Evolutionary conservation across 2,113 vertebrate genomes (phyloP), one percentile per base, ranked within the genome.

Genomic region (Cebidichthys violaceus): DNA sequence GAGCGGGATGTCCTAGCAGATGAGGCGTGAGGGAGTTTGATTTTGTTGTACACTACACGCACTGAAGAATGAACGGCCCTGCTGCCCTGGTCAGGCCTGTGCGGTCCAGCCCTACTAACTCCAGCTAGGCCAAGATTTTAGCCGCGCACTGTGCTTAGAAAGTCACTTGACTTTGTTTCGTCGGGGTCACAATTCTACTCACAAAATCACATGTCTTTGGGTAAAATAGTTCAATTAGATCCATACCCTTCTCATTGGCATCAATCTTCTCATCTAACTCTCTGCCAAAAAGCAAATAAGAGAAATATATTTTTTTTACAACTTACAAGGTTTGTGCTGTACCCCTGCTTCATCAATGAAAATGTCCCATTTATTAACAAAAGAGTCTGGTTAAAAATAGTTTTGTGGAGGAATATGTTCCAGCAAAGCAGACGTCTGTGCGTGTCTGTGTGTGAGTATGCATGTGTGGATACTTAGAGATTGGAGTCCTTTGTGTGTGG

Each of bases 1-100:
- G 64, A 72, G 64, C 1, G 17, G 70, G 75, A 89, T 87, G 83
- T 92, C 79, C 78, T 41, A 81, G 65, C 69, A 85, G 82, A 85
- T 83, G 69, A 90, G 73, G 84, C 76, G 22, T 84, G 60, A 85
- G 43, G 45, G 59, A 65, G 69, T 14, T 70, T 43, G 85, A 73
- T 69, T 88, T 75, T 72, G 62, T 50, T 75, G 75, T 74, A n/a
- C 29, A 57, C 47, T 73, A 24, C 33, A 61, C 43, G 75, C 79
- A 61, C 33, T 24, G 78, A 79, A 67, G 78, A 78, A 82, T 70
- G 82, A 78, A 47, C 43, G 64, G 85, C 80, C 78, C 77, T 7
- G 31, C 10, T 77, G 69, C 39, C 76, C 29, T 8, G 45, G 47
- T 77, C 67, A 35, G 54, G 54, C 24, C 72, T 60, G 1, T 39